A percentile compares a stretch with the other conserved stretches of the same genome.
Conservation (phyloP, 2,113 vertebrate species). For the Mellivora capensis region DNA sequence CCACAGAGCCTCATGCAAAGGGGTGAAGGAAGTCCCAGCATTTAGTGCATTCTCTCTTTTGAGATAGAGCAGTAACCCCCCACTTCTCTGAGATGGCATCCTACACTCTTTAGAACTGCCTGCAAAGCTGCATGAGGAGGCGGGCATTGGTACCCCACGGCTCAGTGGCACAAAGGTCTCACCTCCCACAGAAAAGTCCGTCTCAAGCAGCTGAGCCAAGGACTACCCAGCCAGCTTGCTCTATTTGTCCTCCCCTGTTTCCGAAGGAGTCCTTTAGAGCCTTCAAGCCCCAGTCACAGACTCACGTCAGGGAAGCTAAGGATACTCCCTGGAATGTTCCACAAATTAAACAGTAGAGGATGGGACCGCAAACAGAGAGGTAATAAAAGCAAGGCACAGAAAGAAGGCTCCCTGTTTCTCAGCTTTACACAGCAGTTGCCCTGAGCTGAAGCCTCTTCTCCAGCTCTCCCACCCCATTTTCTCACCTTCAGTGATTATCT, state of each 20-base stretch:
- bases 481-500: neutral
- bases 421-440: neutral
- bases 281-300: neutral
- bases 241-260: neutral
- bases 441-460: neutral
- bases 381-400: neutral
- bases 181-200: neutral
- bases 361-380: conserved; percentile 4
- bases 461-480: too few relatives aligned
- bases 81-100: neutral
- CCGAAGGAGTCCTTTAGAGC: neutral
- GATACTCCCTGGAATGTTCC: conserved; percentile 66
- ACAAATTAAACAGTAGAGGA: conserved; percentile 36
- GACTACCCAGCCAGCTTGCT: rapidly evolving
- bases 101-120: neutral
- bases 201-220: neutral
- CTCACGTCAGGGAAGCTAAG: conserved; percentile 38
- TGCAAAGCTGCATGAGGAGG: neutral
- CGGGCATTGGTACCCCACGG: neutral
- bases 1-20: neutral
- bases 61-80: neutral
- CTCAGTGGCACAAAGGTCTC: neutral
- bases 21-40: neutral
- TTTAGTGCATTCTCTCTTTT: neutral
- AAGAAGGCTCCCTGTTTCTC: neutral